A percentile compares a stretch with the other conserved stretches of the same genome.
These are phyloP conservation scores for Nipponia nippon DNA, from an alignment of 2,113 vertebrate species.

Conservation along the genomic window DNA sequence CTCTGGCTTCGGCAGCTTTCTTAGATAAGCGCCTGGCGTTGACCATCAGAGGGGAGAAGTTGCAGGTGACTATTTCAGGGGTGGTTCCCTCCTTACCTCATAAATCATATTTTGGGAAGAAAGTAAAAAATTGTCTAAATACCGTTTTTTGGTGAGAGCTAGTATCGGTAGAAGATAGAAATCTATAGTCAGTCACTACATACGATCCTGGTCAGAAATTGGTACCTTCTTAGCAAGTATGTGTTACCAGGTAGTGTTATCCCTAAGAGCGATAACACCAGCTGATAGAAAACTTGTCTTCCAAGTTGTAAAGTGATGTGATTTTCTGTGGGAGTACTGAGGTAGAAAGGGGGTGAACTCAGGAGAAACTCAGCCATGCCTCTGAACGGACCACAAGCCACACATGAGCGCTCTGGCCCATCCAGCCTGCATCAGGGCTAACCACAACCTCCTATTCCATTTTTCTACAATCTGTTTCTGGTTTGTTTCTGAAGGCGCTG, in stretches of 20 bases:
- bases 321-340: background rate
- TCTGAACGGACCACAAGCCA: background rate
- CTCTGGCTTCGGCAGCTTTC: conserved; percentile 75
- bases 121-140: background rate
- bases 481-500: conserved; percentile 31
- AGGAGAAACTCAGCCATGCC: background rate
- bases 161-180: background rate
- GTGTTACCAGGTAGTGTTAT: too few species aligned
- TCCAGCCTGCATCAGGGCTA: background rate
- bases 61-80: conserved; percentile 69
- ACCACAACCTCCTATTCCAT: background rate
- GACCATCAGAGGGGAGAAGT: conserved; percentile 70
- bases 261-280: background rate
- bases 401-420: background rate
- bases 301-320: background rate
- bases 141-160: background rate
- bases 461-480: background rate
- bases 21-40: conserved; percentile 71
- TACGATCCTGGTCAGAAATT: background rate
- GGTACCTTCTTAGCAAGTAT: background rate
- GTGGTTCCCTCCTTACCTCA: background rate
- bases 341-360: background rate
- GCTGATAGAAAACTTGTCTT: background rate
- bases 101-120: background rate
- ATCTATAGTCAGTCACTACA: background rate